Evolutionary conservation across 1,140 invertebrate genomes (phyloP).

Genomic region (Aphelenchoides fujianensis): DNA sequence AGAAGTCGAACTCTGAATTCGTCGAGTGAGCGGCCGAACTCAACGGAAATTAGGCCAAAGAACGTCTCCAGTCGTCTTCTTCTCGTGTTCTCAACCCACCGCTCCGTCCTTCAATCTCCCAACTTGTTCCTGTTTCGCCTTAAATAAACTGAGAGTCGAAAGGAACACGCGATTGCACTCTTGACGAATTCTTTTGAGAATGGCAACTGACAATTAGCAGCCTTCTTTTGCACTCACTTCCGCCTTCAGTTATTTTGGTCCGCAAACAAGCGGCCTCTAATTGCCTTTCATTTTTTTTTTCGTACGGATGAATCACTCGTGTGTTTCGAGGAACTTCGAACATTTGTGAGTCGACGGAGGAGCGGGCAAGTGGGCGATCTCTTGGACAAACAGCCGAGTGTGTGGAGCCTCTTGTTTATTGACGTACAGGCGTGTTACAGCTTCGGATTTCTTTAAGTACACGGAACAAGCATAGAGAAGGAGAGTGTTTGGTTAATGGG

Average conservation of each 20-base stretch:
- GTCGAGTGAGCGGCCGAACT: no score
- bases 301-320: background rate
- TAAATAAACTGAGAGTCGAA: no score
- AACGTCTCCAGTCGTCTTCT: no score
- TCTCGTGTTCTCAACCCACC: no score
- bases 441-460: background rate
- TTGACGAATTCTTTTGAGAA: conserved; percentile 4
- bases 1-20: conserved; percentile 9
- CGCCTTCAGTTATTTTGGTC: background rate
- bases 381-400: background rate
- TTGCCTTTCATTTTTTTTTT: background rate
- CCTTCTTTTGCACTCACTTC: no score
- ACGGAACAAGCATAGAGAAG: background rate
- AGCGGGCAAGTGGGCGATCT: background rate
- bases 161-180: no score
- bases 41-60: no score
- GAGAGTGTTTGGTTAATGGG: conserved; percentile 6
- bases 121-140: no score
- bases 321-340: background rate
- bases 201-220: no score
- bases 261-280: background rate
- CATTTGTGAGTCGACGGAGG: background rate
- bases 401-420: background rate
- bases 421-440: background rate
- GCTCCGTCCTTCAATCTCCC: no score